Conservation (phyloP, 2,888 invertebrate species). For the Sturmia bella region DNA sequence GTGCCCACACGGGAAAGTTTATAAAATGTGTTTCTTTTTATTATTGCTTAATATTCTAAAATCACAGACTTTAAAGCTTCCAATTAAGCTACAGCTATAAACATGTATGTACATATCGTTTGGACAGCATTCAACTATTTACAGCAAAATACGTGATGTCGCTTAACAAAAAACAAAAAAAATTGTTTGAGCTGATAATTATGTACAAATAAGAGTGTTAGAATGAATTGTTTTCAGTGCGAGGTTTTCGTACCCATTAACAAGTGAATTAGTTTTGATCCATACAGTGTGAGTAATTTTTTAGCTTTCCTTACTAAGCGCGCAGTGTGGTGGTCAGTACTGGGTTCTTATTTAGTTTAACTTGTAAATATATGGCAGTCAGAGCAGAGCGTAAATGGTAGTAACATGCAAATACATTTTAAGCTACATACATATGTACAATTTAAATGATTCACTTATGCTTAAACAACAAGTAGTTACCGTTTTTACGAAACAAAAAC, state of each 20-base stretch:
- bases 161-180: not conserved
- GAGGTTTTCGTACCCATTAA: not conserved
- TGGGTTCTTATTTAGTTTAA: conserved; percentile 18
- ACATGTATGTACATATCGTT: conserved; percentile 10
- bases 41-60: conserved; percentile 16
- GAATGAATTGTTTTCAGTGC: not conserved
- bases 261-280: not conserved
- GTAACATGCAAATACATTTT: conserved; percentile 53
- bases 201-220: conserved; percentile 9
- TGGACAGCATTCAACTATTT: conserved; percentile 35
- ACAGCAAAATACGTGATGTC: conserved; percentile 37
- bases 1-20: conserved; percentile 74
- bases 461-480: no score
- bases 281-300: conserved; percentile 41
- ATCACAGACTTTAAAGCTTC: conserved; percentile 7
- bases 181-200: not conserved
- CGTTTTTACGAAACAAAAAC: no score
- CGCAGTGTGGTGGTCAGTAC: conserved; percentile 75
- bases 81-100: conserved; percentile 22
- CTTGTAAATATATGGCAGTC: not conserved
- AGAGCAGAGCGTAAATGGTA: not conserved
- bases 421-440: no score
- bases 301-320: conserved; percentile 58
- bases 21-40: conserved; percentile 28
- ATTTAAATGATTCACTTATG: no score